Conservation (phyloP, 2,113 vertebrate species). For the Romanogobio albipinnatus region DNA sequence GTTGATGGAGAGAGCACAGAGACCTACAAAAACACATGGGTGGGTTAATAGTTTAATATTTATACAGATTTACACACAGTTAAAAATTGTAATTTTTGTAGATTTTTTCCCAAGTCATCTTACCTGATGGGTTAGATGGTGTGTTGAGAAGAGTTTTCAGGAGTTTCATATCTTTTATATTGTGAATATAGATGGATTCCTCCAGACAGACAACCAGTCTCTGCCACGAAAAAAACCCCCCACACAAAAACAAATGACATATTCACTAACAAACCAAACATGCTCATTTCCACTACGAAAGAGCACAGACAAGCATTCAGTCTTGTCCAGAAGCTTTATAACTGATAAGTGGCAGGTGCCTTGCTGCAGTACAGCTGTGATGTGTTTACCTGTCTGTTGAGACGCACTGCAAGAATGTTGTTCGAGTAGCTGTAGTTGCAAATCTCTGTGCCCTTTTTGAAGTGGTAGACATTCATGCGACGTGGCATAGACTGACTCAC, state of each 20-base stretch:
- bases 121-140: conserved; percentile 87
- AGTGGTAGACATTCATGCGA: conserved; percentile 97
- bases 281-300: background rate
- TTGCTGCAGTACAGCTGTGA: background rate
- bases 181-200: conserved; percentile 90
- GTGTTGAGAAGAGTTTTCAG: conserved; percentile 90
- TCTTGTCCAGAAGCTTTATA: background rate
- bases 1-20: conserved; percentile 88
- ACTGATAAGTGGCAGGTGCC: background rate
- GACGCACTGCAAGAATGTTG: conserved; percentile 86
- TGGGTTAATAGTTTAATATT: background rate
- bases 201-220: conserved; percentile 90
- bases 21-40: conserved; percentile 47
- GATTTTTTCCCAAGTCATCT: background rate
- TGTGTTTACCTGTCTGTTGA: conserved; percentile 87
- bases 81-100: background rate
- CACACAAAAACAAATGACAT: background rate
- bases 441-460: conserved; percentile 97
- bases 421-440: conserved; percentile 95
- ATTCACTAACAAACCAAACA: background rate
- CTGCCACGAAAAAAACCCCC: conserved; percentile 60
- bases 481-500: conserved; percentile 84
- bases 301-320: background rate
- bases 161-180: conserved; percentile 93
- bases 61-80: background rate